Base-by-base conservation (phyloP, 1,140 invertebrate genomes). In the Bombus confusus region DNA sequence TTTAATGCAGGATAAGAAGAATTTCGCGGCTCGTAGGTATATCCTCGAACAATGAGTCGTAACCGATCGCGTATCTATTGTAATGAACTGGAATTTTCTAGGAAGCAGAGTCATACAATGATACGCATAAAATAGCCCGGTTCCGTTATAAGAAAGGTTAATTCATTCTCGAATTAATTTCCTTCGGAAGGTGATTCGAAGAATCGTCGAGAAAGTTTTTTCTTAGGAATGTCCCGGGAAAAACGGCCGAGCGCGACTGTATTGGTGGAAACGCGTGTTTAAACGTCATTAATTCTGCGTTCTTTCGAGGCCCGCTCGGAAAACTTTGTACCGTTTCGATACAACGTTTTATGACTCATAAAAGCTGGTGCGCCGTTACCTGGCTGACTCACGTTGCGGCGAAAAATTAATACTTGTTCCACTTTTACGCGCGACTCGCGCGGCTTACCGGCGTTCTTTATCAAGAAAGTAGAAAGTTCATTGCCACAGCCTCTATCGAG, bases 271-370 rank as follows among this genome's bases (percentile, higher is more conserved):
- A 78, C 8, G 28, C 75, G 59, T 78, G 39, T 41, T 78, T 22
- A 25, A 78, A 18, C 57, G 37, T n/a, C 37, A 41, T 78, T 78
- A 78, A 78, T 41, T 25, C 34, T 28, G 37, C 37, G 28, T 13
- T 8, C n/a, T 39, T 77, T 59, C 25, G 34, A 39, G 12, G 0
- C 37, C 1, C 22, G 34, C 3, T 66, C 43, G 69, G 72, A 68
- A 82, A 43, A 64, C 39, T 34, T 28, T n/a, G 59, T 31, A 68
- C n/a, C 28, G 72, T 68, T 66, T 62, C 79, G 39, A 41, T 57
- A 25, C 18, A 81, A 72, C 52, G n/a, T 69, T 66, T 59, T 25
- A 76, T 83, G 80, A 83, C 39, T 83, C 80, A 76, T 76, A 39
- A 74, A 75, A 52, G 34, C 43, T 34, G 59, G 8, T 25, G 28